Evolutionary conservation across 2,113 vertebrate genomes (phyloP).

Genomic region (Hepsetus odoe): DNA sequence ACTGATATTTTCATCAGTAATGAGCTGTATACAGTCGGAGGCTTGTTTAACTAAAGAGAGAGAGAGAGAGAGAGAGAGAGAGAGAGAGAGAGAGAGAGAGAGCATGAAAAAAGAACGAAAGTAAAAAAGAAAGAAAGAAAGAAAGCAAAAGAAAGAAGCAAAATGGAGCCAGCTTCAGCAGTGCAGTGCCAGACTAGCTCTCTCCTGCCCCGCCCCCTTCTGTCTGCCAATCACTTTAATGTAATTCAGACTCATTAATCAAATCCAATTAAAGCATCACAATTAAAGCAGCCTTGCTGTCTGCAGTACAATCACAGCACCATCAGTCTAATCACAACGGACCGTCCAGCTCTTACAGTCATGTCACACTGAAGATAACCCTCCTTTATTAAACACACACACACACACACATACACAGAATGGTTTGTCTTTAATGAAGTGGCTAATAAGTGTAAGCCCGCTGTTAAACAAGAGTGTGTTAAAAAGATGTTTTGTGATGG

Average conservation of each 20-base stretch:
- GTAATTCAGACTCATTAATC: constrained; percentile 67
- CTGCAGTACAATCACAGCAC: constrained; percentile 35
- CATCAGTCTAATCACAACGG: constrained; percentile 17
- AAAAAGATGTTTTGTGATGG: no score
- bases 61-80: background rate
- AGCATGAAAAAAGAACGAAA: background rate
- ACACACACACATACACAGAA: no score
- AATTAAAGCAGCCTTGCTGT: constrained; percentile 57
- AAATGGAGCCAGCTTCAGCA: background rate
- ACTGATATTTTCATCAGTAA: constrained; percentile 15
- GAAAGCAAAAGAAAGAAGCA: background rate
- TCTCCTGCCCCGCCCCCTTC: constrained; percentile 17
- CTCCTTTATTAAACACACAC: background rate
- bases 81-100: no score
- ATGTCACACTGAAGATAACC: background rate
- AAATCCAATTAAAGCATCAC: constrained; percentile 66
- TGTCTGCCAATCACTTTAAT: constrained; percentile 75
- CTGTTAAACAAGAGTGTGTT: no score
- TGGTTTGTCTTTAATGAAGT: background rate
- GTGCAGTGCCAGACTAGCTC: no score
- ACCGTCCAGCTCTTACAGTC: background rate
- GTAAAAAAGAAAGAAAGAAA: background rate
- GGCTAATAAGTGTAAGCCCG: background rate
- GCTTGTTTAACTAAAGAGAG: constrained; percentile 5
- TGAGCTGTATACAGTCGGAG: background rate